Conservation (phyloP, 2,113 vertebrate genomes). For the Phaethornis superciliosus region DNA sequence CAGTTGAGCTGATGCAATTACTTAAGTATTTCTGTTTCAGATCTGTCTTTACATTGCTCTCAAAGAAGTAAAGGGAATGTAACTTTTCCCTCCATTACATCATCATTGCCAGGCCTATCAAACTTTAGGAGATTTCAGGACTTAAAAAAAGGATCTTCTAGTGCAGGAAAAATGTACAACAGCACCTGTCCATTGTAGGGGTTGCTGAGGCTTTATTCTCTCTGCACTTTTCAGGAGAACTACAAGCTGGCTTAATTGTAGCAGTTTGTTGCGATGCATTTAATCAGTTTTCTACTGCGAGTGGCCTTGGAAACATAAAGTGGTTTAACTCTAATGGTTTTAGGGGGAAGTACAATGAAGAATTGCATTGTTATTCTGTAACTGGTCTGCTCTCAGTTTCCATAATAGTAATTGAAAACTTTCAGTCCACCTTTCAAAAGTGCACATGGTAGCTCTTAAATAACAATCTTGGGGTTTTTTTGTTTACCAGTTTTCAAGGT, state of each 20-base stretch:
- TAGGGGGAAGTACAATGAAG: neutral
- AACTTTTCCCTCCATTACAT: neutral
- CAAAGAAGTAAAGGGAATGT: neutral
- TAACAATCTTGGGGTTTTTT: neutral
- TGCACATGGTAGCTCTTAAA: neutral
- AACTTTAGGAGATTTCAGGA: neutral
- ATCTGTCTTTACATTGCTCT: neutral
- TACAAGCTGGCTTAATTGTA: neutral
- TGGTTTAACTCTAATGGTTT: neutral
- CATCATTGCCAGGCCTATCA: neutral
- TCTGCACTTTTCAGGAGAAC: neutral
- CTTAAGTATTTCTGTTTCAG: neutral
- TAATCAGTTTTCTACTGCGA: neutral
- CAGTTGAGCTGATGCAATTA: neutral
- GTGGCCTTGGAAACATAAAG: neutral
- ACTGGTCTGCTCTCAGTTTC: neutral
- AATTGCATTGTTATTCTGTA: neutral
- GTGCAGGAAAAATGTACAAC: neutral
- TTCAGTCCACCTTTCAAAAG: neutral
- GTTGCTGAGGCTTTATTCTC: neutral
- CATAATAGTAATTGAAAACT: neutral
- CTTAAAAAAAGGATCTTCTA: neutral
- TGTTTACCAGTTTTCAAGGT: neutral
- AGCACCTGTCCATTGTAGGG: neutral
- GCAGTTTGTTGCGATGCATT: neutral